Base-by-base conservation (phyloP, 1,140 invertebrate genomes). In the Pogonomyrmex barbatus region DNA sequence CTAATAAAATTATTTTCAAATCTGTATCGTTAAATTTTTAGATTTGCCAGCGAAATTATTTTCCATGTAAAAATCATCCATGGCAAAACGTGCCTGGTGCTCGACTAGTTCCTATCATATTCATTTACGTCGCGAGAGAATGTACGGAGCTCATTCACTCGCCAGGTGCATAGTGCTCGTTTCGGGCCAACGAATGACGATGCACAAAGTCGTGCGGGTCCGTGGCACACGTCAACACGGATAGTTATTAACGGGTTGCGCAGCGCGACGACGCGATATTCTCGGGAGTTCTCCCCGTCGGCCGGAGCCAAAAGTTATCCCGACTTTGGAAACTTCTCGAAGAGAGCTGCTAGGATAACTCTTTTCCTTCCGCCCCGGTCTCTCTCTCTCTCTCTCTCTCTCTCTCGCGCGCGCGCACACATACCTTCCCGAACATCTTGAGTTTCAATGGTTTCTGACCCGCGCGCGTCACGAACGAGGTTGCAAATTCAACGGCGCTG, bases 401-500 rank as follows among this genome's bases (percentile, higher is more conserved):
- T 33, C 50, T 33, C 45, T 12, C 12, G 12, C 47, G 3, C 36
- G 33, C 24, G 52, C 17, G 24, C 24, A 24, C 24, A 24, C 24
- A 24, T n/a, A 68, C 24, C 5, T 42, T 68, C n/a, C 6, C 5
- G 42, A 68, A 24, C 42, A 68, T 42, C 50, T 67, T 50, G 83
- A 70, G 62, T 79, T 67, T 58, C 65, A 58, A 76, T 54, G 54
- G 45, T 58, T 50, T 50, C 60, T 71, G 70, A 52, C 86, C 52
- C 54, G 50, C 33, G 24, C 47, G 56, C 56, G 60, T 73, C 75
- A 17, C 82, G 75, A 81, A 89, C 76, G 33, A 60, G 75, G 45
- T 83, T 85, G 81, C 88, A 88, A 89, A 89, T 84, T 88, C 84
- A 88, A 73, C 81, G 42, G 4, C 52, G 52, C 5, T 56, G 76